Conservation (phyloP, 2,797 vertebrate genomes). For the Xerus rutilus region DNA sequence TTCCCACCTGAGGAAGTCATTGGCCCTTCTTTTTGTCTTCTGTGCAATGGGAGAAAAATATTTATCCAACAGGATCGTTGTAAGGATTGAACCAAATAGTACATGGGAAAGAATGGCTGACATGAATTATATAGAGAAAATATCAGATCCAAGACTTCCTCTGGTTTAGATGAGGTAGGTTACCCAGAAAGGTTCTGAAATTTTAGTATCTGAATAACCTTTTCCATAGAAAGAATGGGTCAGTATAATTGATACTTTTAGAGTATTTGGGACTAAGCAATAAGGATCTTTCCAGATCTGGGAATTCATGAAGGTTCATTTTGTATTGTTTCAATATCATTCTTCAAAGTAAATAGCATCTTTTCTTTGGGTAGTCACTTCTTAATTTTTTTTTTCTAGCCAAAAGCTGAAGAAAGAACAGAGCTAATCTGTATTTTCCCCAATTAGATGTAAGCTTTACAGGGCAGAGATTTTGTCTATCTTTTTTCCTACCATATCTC, state of each 20-base stretch:
- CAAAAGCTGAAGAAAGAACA: slow-evolving; percentile 3
- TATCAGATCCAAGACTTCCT: background rate
- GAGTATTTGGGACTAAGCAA: background rate
- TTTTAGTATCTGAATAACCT: background rate
- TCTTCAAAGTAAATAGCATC: background rate
- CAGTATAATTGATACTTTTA: background rate
- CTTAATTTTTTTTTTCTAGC: slow-evolving; percentile 30
- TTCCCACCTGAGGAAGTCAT: background rate
- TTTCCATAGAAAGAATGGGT: background rate
- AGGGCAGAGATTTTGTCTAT: background rate
- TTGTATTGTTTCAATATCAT: background rate
- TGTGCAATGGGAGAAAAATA: background rate
- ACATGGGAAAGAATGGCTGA: background rate
- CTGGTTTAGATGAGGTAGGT: background rate
- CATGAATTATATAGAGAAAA: background rate
- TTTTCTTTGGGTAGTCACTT: background rate
- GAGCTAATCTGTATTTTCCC: background rate
- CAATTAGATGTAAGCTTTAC: background rate
- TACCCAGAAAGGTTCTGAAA: background rate
- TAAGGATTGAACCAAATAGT: background rate
- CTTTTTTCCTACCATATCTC: background rate
- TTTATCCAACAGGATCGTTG: background rate
- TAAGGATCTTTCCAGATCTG: slow-evolving; percentile 1
- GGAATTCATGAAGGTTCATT: slow-evolving; percentile 30
- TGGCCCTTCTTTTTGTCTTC: background rate